Conservation (phyloP, 2,888 invertebrate genomes). For the Opisthograptis luteolata region DNA sequence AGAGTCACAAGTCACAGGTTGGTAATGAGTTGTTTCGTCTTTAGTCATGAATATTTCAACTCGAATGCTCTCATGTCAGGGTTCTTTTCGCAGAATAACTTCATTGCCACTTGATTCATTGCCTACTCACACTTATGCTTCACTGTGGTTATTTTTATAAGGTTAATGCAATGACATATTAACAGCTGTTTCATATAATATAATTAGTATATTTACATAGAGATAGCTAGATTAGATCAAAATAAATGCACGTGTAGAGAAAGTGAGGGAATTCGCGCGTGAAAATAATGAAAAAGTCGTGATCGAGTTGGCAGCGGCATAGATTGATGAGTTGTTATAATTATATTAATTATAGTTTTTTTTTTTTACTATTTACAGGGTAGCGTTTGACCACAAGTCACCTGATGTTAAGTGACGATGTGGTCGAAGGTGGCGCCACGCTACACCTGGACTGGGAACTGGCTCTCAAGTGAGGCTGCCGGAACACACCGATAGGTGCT, state of each 20-base stretch:
- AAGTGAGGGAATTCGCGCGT: conserved; percentile 29
- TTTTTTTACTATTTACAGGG: too few species aligned
- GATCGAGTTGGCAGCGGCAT: neutral
- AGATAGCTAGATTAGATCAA: conserved; percentile 8
- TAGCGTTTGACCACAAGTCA: too few species aligned
- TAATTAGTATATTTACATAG: neutral
- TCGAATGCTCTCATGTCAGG: conserved; percentile 53
- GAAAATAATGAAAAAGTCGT: conserved; percentile 19
- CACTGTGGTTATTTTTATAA: conserved; percentile 22
- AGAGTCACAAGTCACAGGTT: conserved; percentile 2
- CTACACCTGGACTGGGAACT: too few species aligned
- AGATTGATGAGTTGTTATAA: conserved; percentile 1
- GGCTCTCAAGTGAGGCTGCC: too few species aligned
- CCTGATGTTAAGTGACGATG: too few species aligned
- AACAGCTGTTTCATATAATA: conserved; percentile 2
- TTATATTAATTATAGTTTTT: too few species aligned
- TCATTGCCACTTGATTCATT: conserved; percentile 55
- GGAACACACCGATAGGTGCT: too few species aligned
- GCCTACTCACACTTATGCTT: conserved; percentile 25
- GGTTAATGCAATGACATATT: conserved; percentile 17
- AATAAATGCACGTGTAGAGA: conserved; percentile 13
- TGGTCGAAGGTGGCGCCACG: too few species aligned
- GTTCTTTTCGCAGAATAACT: conserved; percentile 52
- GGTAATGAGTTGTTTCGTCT: conserved; percentile 14
- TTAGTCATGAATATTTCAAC: conserved; percentile 34